phyloP scores from a whole-genome alignment of 2,797 vertebrate genomes.

The Cottoperca gobio region DNA sequence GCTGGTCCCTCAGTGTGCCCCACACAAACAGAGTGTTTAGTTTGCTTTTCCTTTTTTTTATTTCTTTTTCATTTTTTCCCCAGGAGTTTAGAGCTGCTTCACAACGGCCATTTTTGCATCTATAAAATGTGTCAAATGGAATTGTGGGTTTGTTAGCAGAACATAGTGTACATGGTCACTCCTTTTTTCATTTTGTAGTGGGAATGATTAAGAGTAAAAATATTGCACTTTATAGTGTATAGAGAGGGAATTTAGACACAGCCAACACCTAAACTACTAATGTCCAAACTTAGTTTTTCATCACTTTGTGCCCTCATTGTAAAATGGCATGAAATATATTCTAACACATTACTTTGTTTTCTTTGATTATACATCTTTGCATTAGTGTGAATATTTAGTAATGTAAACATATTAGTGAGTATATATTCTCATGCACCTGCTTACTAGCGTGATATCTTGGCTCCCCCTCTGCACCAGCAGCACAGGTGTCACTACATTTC shows the following conservation, averaged over 20 bases:
- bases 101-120: neutral
- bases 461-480: neutral
- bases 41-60: neutral
- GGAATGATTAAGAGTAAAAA: neutral
- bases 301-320: neutral
- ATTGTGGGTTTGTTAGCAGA: neutral
- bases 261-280: too few species aligned
- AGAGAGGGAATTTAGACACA: neutral
- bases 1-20: conserved; percentile 12
- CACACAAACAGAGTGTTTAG: conserved; percentile 14
- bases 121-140: neutral
- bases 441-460: conserved; percentile 2
- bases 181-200: neutral
- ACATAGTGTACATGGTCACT: neutral
- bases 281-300: too few species aligned
- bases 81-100: neutral
- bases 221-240: neutral
- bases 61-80: neutral
- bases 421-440: conserved; percentile 15
- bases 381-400: too few species aligned
- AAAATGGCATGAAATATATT: neutral
- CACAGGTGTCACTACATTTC: conserved; percentile 26
- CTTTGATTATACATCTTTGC: neutral
- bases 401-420: conserved; percentile 3
- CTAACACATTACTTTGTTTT: neutral